Conservation (phyloP, 2,113 vertebrate genomes). For the Sigmodon hispidus region DNA sequence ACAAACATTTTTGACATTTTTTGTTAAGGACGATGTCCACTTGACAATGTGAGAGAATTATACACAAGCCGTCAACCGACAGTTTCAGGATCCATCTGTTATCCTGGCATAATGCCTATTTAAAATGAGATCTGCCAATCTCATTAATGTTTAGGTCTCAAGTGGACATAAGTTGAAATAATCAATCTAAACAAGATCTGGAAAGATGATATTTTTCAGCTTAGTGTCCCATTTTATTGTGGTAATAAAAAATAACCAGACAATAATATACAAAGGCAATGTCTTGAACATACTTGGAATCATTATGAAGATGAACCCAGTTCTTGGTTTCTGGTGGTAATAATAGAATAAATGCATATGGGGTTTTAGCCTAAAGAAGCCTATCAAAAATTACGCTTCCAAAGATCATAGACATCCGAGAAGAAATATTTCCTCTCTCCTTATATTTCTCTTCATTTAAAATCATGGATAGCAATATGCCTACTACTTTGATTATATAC, state of each 20-base stretch:
- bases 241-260: not conserved
- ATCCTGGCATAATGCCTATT: constrained; percentile 75
- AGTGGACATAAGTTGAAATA: constrained; percentile 44
- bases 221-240: not conserved
- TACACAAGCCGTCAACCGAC: constrained; percentile 70
- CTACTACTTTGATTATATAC: not conserved
- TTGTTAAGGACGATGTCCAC: constrained; percentile 61
- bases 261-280: not conserved
- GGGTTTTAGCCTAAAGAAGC: not conserved
- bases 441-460: not conserved
- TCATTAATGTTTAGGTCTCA: constrained; percentile 59
- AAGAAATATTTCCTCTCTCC: not conserved
- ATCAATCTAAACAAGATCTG: not conserved
- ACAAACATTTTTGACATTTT: constrained; percentile 68
- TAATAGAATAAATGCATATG: not conserved
- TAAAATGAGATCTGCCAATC: constrained; percentile 64
- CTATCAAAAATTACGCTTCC: not conserved
- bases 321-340: not conserved
- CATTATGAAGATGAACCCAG: not conserved
- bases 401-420: constrained; percentile 12
- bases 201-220: not conserved
- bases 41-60: constrained; percentile 73
- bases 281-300: not conserved
- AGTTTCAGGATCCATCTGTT: constrained; percentile 81
- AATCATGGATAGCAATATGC: not conserved